A percentile compares a stretch with the other conserved stretches of the same genome.
These are phyloP conservation scores for Elephas maximus DNA, from an alignment of 2,113 vertebrate species.

Conservation along the genomic window DNA sequence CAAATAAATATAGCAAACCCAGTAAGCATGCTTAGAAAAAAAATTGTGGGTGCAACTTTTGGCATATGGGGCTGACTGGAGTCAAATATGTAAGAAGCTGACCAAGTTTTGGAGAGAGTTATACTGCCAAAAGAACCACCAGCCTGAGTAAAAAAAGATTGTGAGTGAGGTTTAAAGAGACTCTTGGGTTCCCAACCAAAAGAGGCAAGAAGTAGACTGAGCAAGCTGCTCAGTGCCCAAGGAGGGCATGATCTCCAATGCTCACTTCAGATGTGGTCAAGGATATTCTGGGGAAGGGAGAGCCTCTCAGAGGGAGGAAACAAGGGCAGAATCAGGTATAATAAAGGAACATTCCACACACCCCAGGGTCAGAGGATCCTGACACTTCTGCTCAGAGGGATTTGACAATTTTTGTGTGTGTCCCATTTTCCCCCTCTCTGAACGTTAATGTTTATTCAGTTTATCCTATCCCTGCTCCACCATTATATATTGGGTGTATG, in stretches of 20 bases:
- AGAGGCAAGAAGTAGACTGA: neutral
- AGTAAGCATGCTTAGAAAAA: neutral
- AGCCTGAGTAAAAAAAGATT: neutral
- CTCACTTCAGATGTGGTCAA: neutral
- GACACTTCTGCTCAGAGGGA: neutral
- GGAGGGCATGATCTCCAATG: neutral
- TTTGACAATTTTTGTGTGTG: neutral
- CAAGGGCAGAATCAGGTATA: neutral
- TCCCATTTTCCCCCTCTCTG: neutral
- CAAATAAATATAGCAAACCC: neutral
- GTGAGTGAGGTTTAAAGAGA: neutral
- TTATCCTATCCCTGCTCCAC: neutral
- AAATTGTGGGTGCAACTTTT: neutral
- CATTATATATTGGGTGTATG: neutral
- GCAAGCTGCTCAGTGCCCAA: too few relatives aligned
- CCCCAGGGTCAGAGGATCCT: neutral
- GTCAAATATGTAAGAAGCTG: neutral
- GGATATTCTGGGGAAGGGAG: neutral
- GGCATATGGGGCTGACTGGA: neutral
- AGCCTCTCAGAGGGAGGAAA: neutral
- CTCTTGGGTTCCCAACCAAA: neutral
- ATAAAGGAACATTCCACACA: neutral
- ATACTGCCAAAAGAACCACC: neutral
- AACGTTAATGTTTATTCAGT: neutral
- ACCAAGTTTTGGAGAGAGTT: neutral